These are phyloP conservation scores for Muntiacus reevesi DNA, from an alignment of 2,113 vertebrate genomes.

Conservation along the genomic window DNA sequence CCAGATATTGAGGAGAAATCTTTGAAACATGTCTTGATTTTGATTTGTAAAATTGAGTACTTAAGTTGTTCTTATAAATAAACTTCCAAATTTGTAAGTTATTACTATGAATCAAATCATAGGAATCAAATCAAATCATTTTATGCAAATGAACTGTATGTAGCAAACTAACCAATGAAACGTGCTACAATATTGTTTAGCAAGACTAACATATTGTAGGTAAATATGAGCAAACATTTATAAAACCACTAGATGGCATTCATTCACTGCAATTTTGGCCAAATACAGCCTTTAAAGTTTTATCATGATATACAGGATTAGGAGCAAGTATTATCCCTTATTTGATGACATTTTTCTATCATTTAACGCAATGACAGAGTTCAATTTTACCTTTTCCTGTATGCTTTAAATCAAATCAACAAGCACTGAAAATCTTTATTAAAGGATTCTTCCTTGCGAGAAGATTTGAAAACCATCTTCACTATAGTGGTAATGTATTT, in stretches of 20 bases:
- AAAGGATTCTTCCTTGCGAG: neutral
- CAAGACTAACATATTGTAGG: neutral
- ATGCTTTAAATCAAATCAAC: neutral
- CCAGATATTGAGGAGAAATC: neutral
- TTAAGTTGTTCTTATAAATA: neutral
- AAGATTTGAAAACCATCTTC: neutral
- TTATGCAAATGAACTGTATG: neutral
- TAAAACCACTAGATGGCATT: constrained; percentile 83
- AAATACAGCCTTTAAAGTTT: neutral
- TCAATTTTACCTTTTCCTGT: constrained; percentile 30
- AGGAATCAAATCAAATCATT: neutral
- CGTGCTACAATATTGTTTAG: neutral
- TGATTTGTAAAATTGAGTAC: neutral
- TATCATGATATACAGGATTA: neutral
- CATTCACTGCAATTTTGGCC: constrained; percentile 54
- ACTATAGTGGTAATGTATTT: neutral
- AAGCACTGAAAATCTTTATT: constrained; percentile 32
- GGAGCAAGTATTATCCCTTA: neutral
- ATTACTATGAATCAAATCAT: neutral
- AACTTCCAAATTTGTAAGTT: neutral
- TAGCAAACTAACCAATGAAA: neutral
- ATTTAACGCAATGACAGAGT: constrained; percentile 24
- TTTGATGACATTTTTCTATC: constrained; percentile 3
- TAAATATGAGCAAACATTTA: neutral
- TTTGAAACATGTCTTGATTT: neutral